Evolutionary conservation across 2,113 vertebrate species (phyloP).

Genomic region (Blennius ocellaris): DNA sequence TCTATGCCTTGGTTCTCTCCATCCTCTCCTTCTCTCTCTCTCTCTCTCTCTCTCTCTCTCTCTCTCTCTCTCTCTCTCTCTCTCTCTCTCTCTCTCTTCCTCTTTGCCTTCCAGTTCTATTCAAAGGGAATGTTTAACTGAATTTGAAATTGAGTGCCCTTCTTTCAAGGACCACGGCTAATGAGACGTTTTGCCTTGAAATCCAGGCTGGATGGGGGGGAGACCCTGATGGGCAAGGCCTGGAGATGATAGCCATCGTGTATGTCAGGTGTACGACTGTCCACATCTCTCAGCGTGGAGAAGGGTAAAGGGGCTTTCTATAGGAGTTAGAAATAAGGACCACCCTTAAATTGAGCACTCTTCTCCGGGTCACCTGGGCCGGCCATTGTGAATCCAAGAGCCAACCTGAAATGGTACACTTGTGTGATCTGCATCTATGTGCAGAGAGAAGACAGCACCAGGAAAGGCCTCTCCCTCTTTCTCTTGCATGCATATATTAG

Average conservation of each 20-base stretch:
- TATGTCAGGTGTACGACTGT: constrained; percentile 66
- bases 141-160: constrained; percentile 82
- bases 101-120: constrained; percentile 75
- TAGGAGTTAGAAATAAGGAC: constrained; percentile 55
- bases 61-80: too few species aligned
- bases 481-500: constrained; percentile 70
- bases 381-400: constrained; percentile 66
- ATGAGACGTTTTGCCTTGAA: constrained; percentile 87
- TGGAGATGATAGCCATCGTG: constrained; percentile 70
- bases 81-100: constrained; percentile 19
- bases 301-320: constrained; percentile 56
- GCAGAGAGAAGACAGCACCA: constrained; percentile 49
- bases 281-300: constrained; percentile 54
- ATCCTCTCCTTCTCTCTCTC: constrained; percentile 52
- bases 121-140: constrained; percentile 86
- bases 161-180: constrained; percentile 83
- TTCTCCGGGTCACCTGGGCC: constrained; percentile 64
- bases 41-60: too few species aligned
- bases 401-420: constrained; percentile 54
- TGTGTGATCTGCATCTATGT: constrained; percentile 62
- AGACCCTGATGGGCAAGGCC: constrained; percentile 72
- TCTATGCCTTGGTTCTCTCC: constrained; percentile 63
- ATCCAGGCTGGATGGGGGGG: constrained; percentile 69
- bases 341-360: constrained; percentile 55
- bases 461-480: constrained; percentile 54